Percentiles rank a stretch among this genome's conserved stretches.
These are phyloP conservation scores for Phyllostomus discolor DNA, from an alignment of 2,113 vertebrate genomes.

Conservation along the genomic window DNA sequence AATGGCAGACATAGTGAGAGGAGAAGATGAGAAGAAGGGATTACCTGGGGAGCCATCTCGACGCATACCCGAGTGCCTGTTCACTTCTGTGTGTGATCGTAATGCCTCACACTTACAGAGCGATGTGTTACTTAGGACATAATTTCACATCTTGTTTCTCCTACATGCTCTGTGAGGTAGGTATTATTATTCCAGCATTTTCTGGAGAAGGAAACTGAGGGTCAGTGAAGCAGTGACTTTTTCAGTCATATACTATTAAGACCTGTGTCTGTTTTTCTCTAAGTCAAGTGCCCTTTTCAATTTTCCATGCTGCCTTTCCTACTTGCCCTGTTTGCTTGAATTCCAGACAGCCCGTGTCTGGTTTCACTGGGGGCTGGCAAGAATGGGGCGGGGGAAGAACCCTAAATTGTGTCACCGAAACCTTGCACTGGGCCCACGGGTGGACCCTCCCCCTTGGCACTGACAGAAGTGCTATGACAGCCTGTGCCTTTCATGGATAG, in stretches of 20 bases:
- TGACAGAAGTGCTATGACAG: not conserved
- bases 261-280: not conserved
- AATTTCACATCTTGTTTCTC: not conserved
- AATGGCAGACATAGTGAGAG: not conserved
- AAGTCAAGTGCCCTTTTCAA: not conserved
- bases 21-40: not conserved
- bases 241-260: not conserved
- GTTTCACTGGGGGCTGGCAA: not conserved
- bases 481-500: not conserved
- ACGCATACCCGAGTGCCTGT: not conserved
- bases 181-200: not conserved
- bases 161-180: not conserved
- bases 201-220: not conserved
- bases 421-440: not conserved
- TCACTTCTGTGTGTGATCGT: not conserved
- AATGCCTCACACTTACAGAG: not conserved
- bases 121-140: not conserved
- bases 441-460: not conserved
- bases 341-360: not conserved
- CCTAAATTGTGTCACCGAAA: not conserved
- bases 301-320: not conserved
- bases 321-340: not conserved
- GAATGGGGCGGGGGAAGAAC: not conserved
- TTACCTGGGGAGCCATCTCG: not conserved
- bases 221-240: not conserved